Conservation (phyloP, 2,113 vertebrate genomes). For the Axis porcinus region DNA sequence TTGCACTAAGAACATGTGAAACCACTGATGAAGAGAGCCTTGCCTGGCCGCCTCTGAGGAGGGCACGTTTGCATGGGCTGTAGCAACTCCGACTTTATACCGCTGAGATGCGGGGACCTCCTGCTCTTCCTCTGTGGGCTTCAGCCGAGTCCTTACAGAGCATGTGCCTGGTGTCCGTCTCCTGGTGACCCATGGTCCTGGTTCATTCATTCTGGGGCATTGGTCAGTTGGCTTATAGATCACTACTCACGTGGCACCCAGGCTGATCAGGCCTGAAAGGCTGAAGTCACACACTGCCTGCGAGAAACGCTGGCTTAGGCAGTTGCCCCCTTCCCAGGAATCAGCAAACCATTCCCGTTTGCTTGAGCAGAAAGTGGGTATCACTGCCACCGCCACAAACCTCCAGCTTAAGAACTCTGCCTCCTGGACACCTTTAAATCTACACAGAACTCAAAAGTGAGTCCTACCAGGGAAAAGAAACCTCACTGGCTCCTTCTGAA, state of each 20-base stretch:
- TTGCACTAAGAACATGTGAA: not conserved
- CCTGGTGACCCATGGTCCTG: not conserved
- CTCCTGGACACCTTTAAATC: not conserved
- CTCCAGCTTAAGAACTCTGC: not conserved
- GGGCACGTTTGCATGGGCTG: fast-evolving
- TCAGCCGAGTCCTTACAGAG: not conserved
- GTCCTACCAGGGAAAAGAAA: not conserved
- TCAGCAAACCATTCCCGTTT: not conserved
- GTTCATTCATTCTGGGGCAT: not conserved
- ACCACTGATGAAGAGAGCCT: not conserved
- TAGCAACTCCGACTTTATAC: fast-evolving
- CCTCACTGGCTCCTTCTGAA: not conserved
- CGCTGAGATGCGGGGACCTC: too few species aligned
- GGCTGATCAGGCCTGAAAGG: not conserved
- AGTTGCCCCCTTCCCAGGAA: not conserved
- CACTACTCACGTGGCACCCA: not conserved
- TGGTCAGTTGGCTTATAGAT: not conserved
- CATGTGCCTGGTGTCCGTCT: not conserved
- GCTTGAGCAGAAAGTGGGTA: not conserved
- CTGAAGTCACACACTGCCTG: not conserved
- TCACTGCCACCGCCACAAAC: not conserved
- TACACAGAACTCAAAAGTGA: not conserved
- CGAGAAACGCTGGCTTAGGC: not conserved
- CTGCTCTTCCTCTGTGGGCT: not conserved
- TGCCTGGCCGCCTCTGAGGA: not conserved